These are phyloP conservation scores for Macropus fuliginosus DNA, from an alignment of 2,797 vertebrate genomes.

Conservation along the genomic window DNA sequence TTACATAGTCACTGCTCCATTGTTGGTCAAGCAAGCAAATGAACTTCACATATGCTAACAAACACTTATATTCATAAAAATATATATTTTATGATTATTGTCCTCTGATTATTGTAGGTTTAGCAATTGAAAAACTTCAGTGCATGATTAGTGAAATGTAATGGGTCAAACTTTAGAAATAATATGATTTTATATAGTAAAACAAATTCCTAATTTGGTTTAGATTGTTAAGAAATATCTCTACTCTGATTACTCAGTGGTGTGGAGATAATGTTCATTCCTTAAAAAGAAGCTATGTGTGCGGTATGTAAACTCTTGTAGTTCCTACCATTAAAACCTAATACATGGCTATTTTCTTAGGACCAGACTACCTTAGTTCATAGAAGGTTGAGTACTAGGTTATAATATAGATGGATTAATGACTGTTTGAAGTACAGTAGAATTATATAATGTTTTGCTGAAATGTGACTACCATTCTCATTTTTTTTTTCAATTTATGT, in stretches of 20 bases:
- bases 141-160: not conserved
- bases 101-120: constrained; percentile 23
- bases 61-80: constrained; percentile 26
- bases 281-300: not conserved
- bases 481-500: constrained; percentile 29
- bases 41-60: constrained; percentile 39
- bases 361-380: not conserved
- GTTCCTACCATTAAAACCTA: not conserved
- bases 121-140: not conserved
- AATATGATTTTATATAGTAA: not conserved
- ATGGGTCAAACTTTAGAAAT: not conserved
- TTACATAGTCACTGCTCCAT: constrained; percentile 4
- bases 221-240: not conserved
- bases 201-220: not conserved
- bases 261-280: not conserved
- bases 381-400: not conserved
- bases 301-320: not conserved
- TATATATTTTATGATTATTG: too few species aligned
- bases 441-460: not conserved
- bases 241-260: not conserved
- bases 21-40: constrained; percentile 40
- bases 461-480: not conserved
- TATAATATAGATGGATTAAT: not conserved
- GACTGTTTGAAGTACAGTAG: not conserved
- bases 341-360: not conserved